These are phyloP conservation scores for Caracal caracal DNA, from an alignment of 2,113 vertebrate genomes.

Conservation along the genomic window DNA sequence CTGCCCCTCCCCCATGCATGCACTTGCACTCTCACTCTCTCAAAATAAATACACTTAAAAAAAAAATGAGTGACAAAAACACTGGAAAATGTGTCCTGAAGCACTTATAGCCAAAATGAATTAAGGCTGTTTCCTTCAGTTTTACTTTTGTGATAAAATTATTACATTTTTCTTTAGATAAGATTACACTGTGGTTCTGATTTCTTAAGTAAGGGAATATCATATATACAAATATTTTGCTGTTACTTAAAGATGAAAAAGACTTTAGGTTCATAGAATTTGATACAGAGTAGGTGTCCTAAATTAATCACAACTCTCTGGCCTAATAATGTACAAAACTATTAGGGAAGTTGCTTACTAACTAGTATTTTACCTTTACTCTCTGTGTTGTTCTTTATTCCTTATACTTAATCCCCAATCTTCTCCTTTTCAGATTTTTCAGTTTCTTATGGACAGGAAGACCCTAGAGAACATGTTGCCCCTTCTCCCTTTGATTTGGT, in stretches of 20 bases:
- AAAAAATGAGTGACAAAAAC: constrained; percentile 33
- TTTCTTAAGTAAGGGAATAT: constrained; percentile 49
- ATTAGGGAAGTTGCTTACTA: not conserved
- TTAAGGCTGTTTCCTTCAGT: constrained; percentile 29
- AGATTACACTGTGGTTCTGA: not conserved
- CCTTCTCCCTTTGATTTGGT: constrained; percentile 23
- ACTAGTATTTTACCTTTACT: not conserved
- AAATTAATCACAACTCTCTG: not conserved
- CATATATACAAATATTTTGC: constrained; percentile 42
- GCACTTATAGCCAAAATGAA: not conserved
- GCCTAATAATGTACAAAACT: constrained; percentile 2
- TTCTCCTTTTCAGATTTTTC: constrained; percentile 5
- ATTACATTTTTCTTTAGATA: not conserved
- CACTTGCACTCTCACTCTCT: too few relatives aligned
- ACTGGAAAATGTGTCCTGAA: not conserved
- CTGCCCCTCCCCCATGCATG: too few relatives aligned
- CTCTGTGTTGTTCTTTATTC: constrained; percentile 9
- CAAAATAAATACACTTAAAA: too few relatives aligned
- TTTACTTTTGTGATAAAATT: constrained; percentile 32
- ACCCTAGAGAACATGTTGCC: not conserved
- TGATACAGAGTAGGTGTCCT: not conserved
- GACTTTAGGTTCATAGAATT: not conserved
- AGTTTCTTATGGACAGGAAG: not conserved
- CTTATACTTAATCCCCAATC: not conserved
- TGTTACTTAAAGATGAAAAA: not conserved